Conservation (phyloP, 2,888 invertebrate genomes). For the Pteria penguin region DNA sequence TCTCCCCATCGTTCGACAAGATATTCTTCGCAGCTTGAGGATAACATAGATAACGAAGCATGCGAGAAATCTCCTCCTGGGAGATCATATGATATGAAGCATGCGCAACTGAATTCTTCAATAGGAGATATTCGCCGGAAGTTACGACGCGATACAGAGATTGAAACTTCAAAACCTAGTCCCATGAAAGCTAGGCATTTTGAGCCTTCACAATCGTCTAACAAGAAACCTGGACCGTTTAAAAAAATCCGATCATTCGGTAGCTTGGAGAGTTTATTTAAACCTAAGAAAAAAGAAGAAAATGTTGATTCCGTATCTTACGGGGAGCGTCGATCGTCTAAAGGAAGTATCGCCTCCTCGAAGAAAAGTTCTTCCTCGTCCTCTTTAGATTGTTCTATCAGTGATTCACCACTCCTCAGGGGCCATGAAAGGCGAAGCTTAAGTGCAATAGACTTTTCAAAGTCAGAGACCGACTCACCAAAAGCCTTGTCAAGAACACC, state of each 20-base stretch:
- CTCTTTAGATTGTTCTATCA: not conserved
- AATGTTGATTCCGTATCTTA: constrained; percentile 41
- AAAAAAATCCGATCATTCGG: constrained; percentile 61
- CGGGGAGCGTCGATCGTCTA: constrained; percentile 25
- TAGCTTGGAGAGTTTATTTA: constrained; percentile 63
- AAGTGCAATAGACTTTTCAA: constrained; percentile 55
- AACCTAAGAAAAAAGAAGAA: constrained; percentile 49
- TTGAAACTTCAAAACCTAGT: constrained; percentile 46
- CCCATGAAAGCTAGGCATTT: constrained; percentile 63
- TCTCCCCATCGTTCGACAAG: not conserved
- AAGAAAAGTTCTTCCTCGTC: not conserved
- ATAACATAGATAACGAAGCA: constrained; percentile 18
- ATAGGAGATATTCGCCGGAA: constrained; percentile 59
- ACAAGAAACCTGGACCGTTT: constrained; percentile 35
- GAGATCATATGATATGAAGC: constrained; percentile 6
- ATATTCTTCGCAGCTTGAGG: not conserved
- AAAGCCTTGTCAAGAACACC: constrained; percentile 59
- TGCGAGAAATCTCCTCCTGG: not conserved
- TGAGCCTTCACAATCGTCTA: constrained; percentile 33
- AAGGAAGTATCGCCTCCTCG: not conserved
- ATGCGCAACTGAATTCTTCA: constrained; percentile 49
- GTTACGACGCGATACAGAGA: constrained; percentile 52
- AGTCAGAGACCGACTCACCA: constrained; percentile 49
- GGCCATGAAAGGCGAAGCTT: constrained; percentile 36
- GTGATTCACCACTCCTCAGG: not conserved